Conservation (phyloP, 2,888 invertebrate genomes). For the Bombylius major region DNA sequence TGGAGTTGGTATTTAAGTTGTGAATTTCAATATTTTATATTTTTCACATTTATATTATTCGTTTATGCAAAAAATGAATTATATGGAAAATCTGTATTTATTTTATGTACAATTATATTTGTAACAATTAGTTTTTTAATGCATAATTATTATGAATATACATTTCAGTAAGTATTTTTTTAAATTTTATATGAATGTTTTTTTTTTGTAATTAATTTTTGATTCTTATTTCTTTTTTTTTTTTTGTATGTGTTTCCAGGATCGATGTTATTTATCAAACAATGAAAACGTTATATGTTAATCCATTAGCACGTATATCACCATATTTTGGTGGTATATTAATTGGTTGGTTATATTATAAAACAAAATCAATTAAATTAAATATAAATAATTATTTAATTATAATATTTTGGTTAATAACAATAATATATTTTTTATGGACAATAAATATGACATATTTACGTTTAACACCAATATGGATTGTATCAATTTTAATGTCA, state of each 20-base stretch:
- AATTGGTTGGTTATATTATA: conserved; percentile 15
- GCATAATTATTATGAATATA: conserved; percentile 22
- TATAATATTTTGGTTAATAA: conserved; percentile 22
- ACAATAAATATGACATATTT: conserved; percentile 27
- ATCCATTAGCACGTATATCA: conserved; percentile 25
- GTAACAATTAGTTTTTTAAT: conserved; percentile 20
- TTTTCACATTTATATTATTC: conserved; percentile 22
- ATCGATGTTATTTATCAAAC: background rate
- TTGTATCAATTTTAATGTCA: conserved; percentile 25
- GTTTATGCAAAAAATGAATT: conserved; percentile 21
- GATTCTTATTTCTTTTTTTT: background rate
- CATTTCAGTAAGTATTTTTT: conserved; percentile 24
- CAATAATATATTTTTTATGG: conserved; percentile 16
- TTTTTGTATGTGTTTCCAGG: background rate
- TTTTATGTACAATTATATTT: conserved; percentile 16
- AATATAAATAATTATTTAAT: conserved; percentile 7
- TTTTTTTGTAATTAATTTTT: background rate
- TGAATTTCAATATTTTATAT: conserved; percentile 25
- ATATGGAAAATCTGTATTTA: conserved; percentile 19
- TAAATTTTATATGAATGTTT: background rate
- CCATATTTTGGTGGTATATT: conserved; percentile 26
- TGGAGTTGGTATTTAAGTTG: conserved; percentile 30
- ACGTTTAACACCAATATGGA: conserved; percentile 21
- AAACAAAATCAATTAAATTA: background rate
- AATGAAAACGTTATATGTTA: conserved; percentile 23